Evolutionary conservation across 2,797 vertebrate species (phyloP), one percentile per base, ranked within the genome.

Genomic region (Agapornis canus): DNA sequence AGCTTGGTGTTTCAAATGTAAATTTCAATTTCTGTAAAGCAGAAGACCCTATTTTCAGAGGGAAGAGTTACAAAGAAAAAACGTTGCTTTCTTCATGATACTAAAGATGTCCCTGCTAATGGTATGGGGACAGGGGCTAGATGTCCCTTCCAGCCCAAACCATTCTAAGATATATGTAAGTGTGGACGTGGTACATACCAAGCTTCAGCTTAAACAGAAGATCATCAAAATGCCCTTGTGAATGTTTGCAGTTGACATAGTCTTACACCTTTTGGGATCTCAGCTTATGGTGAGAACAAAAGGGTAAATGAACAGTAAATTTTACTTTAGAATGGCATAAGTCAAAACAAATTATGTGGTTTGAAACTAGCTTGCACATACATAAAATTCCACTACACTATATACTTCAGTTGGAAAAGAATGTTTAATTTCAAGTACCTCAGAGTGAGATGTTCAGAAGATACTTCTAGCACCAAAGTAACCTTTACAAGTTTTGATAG

Each of bases 401-500:
- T 71, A 22, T 6, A 13, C 13, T 14, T 76, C n/a, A 86, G 4
- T 57, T 75, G 17, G 9, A 54, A 71, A 82, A 84, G 81, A 83
- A 40, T 20, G 2, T 42, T 82, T 65, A 4, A 37, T 68, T 92
- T 81, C 26, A 49, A 32, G 23, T 49, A 47, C 31, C 13, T 82
- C 5, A 9, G 70, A 61, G 42, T 73, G 92, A 97, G 90, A 90
- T 80, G 31, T 86, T 97, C 91, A 78, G 45, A 85, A 94, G 92
- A 72, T 94, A 93, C 69, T 90, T 89, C 39, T 94, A 90, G 91
- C 90, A 94, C 77, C 49, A 68, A 78, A 92, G 72, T 97, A 96
- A 96, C 95, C 96, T 96, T 97, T 97, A 86, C 52, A 95, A 90
- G 63, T 89, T 96, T 91, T 83, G 66, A 88, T 97, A 95, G 47